Evolutionary conservation across 2,888 invertebrate species (phyloP), one percentile per base, ranked within the genome.

Genomic region (Bembecia ichneumoniformis): DNA sequence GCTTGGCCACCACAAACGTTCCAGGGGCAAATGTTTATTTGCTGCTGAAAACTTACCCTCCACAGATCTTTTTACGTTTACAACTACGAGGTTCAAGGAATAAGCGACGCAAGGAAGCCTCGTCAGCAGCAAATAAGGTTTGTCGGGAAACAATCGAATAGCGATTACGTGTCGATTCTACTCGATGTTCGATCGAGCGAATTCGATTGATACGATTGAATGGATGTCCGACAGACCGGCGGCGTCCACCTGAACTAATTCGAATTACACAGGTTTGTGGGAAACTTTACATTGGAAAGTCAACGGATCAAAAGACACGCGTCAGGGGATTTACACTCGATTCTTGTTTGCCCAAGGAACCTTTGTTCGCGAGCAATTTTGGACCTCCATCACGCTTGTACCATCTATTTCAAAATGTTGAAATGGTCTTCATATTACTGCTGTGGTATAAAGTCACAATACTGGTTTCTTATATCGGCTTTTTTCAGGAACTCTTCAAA

Each of bases 191-290:
- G 44, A 50, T 49, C 54, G 48, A 50, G 50, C 47, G 49, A 45
- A 47, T 44, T 49, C 47, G 46, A 52, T 68, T 69, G 64, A 66
- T 73, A 71, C 71, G 67, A 67, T 68, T 67, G 70, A 70, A 66
- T 64, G 66, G 65, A 63, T 66, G 67, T 64, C 67, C 66, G 66
- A 59, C 62, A 61, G 60, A 64, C 62, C 66, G 68, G 64, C 55
- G 64, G 20, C 52, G 58, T 58, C 44, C 66, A 74, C 66, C 68
- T 70, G 67, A 68, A 67, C 71, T 71, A 71, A 74, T 71, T 63
- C 67, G 62, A 62, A 62, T 68, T 68, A 64, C 62, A 57, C 62
- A 63, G 54, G 60, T 54, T 57, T 53, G 58, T 53, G 58, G 54
- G 44, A 44, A 44, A 44, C 11, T 44, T 44, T 40, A 40, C 40